These are phyloP conservation scores for Myotis yumanensis DNA, from an alignment of 2,113 vertebrate genomes.

Conservation along the genomic window DNA sequence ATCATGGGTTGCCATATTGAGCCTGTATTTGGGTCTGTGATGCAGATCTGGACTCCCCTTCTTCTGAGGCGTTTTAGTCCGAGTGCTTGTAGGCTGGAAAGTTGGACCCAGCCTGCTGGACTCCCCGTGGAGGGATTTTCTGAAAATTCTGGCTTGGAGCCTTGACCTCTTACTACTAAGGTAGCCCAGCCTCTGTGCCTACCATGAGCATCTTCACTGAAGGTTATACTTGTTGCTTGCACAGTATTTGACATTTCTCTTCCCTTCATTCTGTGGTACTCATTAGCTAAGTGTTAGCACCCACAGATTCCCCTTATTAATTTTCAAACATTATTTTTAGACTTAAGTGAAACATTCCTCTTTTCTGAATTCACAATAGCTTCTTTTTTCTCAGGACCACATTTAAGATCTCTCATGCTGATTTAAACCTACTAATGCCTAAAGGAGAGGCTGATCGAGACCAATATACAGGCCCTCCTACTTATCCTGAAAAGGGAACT, in stretches of 20 bases:
- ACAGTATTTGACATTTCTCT: constrained; percentile 3
- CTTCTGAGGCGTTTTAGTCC: neutral
- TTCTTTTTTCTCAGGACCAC: constrained; percentile 33
- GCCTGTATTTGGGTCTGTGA: neutral
- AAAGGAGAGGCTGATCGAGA: neutral
- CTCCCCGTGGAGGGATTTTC: neutral
- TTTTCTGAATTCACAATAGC: constrained; percentile 55
- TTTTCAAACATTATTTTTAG: constrained; percentile 46
- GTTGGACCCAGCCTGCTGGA: neutral
- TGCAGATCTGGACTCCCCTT: neutral
- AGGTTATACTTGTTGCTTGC: neutral
- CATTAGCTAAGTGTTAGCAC: constrained; percentile 1
- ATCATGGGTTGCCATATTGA: neutral
- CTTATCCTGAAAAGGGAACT: constrained; percentile 33
- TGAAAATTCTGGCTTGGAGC: neutral
- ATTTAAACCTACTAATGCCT: constrained; percentile 22
- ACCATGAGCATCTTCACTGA: neutral
- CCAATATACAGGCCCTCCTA: neutral
- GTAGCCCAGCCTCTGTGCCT: neutral
- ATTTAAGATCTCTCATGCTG: constrained; percentile 44
- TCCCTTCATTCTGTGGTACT: neutral
- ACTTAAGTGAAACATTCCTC: constrained; percentile 32
- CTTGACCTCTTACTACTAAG: neutral
- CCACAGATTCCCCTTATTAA: neutral
- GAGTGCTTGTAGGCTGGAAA: neutral